Base-by-base conservation (phyloP, 1,140 invertebrate genomes). In the Danaus melanippus region DNA sequence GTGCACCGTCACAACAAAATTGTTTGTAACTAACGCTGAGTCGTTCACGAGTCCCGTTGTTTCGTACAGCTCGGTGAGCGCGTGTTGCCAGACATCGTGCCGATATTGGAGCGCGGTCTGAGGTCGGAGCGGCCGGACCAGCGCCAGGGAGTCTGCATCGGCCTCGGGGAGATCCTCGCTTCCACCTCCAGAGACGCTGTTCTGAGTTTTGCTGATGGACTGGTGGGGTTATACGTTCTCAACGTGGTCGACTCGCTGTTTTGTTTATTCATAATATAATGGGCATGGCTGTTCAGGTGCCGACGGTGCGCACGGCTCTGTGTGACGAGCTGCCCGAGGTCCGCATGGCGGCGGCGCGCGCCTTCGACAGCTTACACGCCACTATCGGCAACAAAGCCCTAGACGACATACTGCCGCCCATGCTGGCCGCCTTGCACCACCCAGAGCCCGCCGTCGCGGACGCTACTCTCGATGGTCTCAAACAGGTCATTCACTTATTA, bases 71-170 rank as follows among this genome's bases (percentile, higher is more conserved):
- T 99, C 42, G 98, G 98, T 12, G 98, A 99, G 88, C 90, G 98
- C 62, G 97, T 99, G 9, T 76, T 99, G 56, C 97, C 97, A 0
- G 97, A 99, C 88, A 99, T 99, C 46, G 97, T 99, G 75, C 98
- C 98, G 0, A 98, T 99, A 74, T 87, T 99, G 45, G 97, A 99
- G 85, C 90, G 92, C 58, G 97, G 97, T 0, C 87, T 99, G 44
- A 93, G 97, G 67, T 98, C 96, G 0, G 93, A 96, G 47, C 91
- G 94, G 47, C 83, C 96, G 8, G 97, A 99, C 87, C 96, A 99
- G 83, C 89, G 98, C 32, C 96, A 99, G 87, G 98, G 98, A 68
- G 98, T 99, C 9, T 99, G 98, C 82, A 98, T 99, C 79, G 98
- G 98, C 6, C 89, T 99, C 1, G 96, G 96, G 0, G 98, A 99